phyloP scores from a whole-genome alignment of 2,797 vertebrate genomes.

The Falco rusticolus region DNA sequence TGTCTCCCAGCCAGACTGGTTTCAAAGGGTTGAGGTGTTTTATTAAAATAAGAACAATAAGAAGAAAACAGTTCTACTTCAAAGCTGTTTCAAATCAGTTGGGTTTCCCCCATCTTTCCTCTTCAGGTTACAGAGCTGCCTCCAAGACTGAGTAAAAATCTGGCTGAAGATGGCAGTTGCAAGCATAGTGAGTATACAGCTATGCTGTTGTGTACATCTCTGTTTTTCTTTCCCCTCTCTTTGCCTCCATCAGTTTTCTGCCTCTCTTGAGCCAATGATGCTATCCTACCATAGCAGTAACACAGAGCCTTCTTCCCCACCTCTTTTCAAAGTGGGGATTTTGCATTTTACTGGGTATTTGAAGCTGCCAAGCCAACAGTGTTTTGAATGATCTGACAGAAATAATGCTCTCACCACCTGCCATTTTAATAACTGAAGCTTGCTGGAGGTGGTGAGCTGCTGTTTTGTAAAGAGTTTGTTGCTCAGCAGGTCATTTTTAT shows the following conservation, averaged over 20 bases:
- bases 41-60: neutral
- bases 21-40: neutral
- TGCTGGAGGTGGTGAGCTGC: neutral
- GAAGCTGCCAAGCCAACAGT: neutral
- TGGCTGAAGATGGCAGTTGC: constrained; percentile 15
- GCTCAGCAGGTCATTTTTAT: neutral
- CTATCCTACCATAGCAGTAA: fast-evolving
- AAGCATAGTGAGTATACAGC: constrained; percentile 9
- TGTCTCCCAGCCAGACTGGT: neutral
- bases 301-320: neutral
- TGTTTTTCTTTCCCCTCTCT: fast-evolving
- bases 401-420: neutral
- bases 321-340: neutral
- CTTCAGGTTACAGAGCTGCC: neutral
- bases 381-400: neutral
- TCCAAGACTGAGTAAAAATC: neutral
- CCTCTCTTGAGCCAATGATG: neutral
- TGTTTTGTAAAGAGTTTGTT: neutral
- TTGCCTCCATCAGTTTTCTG: neutral
- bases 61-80: neutral
- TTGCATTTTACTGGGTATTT: neutral
- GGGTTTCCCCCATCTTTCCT: neutral
- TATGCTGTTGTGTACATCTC: neutral
- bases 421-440: neutral
- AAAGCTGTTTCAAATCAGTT: neutral